Evolutionary conservation across 53 echinoderm and acorn worm genomes (phyloP), one percentile per base, ranked within the genome.

Genomic region (Temnopleurus reevesii): DNA sequence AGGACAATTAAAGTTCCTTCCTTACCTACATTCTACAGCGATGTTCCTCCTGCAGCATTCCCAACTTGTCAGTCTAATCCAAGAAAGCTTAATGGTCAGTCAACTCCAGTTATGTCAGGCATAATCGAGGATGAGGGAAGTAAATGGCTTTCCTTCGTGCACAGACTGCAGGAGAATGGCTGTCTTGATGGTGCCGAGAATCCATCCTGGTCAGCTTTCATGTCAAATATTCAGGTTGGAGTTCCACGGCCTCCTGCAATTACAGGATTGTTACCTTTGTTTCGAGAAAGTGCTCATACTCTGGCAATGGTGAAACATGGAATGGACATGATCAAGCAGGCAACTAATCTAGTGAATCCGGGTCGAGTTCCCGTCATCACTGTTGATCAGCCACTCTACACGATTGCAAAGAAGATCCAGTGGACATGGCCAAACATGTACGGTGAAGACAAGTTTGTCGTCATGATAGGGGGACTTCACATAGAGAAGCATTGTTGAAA

Each of bases 401-500:
- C 89, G 8, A 53, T 89, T 43, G 89, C 89, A 5, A 89, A 89
- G 79, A 53, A 57, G 41, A 79, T 89, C 23, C 89, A 89, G 57
- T 77, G 89, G 89, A 77, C 53, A 77, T 89, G 55, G 49, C 77
- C 89, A 77, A 41, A 56, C 15, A 19, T 79, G n/a, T 79, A 77
- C 51, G 89, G 89, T 2, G 89, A 77, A 79, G 77, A 89, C 54
- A 51, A 77, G 35, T 89, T 53, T 79, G 89, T 89, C 12, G 79
- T 89, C 12, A 77, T 89, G 89, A 45, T 89, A 23, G 89, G 89
- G 29, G 89, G 79, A 77, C 56, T 89, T 12, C 79, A 89, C 46
- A 56, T 89, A 30, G 89, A 89, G 44, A 89, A 77, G 79, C 77
- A 3, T 15, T 79, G 44, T 55, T 77, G 55, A 89, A 79, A 30